Evolutionary conservation across 2,888 invertebrate species (phyloP).

Genomic region (Ecdyonurus torrentis): DNA sequence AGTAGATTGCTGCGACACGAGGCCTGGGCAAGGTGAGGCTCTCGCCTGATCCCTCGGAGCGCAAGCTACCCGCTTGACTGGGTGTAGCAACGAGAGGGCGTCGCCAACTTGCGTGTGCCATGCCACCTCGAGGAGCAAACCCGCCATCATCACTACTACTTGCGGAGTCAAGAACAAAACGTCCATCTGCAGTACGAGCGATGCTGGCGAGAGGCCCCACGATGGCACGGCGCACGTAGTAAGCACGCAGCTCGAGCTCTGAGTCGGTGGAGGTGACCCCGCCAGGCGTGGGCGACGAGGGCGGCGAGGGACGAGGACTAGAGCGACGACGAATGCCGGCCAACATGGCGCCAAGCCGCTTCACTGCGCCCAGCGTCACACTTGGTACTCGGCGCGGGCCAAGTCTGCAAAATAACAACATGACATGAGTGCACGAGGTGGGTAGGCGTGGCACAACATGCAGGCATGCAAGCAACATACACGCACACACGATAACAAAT

Average conservation of each 20-base stretch:
- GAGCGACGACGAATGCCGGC: conserved; percentile 16
- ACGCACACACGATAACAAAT: too few species aligned
- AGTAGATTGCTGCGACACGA: conserved; percentile 16
- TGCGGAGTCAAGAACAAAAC: conserved; percentile 44
- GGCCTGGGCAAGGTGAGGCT: conserved; percentile 26
- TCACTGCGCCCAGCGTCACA: conserved; percentile 55
- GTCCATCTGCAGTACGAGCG: conserved; percentile 55
- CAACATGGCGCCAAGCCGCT: conserved; percentile 53
- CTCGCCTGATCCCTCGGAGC: conserved; percentile 44
- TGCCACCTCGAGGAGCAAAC: conserved; percentile 46
- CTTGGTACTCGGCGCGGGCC: conserved; percentile 91
- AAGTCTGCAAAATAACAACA: conserved; percentile 43
- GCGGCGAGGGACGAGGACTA: neutral
- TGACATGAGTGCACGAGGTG: too few species aligned
- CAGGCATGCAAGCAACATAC: neutral
- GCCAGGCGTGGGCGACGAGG: neutral
- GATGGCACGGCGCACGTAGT: conserved; percentile 3
- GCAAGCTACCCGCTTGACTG: conserved; percentile 34
- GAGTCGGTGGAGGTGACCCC: conserved; percentile 5
- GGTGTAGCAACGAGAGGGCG: conserved; percentile 44
- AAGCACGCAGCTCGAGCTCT: neutral
- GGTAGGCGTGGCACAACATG: too few species aligned
- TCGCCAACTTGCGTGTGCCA: conserved; percentile 42
- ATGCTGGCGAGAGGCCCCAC: conserved; percentile 41
- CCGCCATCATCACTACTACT: conserved; percentile 64